These are phyloP conservation scores for Kradibia gibbosae DNA, from an alignment of 1,140 invertebrate genomes.

Conservation along the genomic window DNA sequence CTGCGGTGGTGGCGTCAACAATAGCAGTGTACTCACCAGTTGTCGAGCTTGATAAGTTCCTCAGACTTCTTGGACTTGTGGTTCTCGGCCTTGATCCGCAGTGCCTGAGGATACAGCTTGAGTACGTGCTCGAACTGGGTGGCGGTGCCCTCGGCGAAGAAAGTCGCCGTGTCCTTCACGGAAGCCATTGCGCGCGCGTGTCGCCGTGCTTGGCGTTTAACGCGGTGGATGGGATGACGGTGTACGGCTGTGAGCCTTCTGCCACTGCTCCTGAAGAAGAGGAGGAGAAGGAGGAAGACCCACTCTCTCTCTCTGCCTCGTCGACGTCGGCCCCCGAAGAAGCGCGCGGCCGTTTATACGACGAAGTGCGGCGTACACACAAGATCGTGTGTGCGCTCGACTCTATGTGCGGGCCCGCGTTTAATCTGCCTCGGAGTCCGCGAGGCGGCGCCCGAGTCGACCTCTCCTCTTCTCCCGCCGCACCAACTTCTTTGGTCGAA, in stretches of 20 bases:
- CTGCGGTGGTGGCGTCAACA: too few species aligned
- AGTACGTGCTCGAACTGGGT: slow-evolving; percentile 90
- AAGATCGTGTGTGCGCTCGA: too few species aligned
- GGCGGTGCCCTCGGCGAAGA: slow-evolving; percentile 89
- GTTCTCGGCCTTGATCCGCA: slow-evolving; percentile 86
- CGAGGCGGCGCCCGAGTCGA: neutral
- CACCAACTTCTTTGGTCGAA: slow-evolving; percentile 39
- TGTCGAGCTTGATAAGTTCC: slow-evolving; percentile 93
- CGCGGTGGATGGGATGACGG: neutral
- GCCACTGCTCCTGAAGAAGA: too few species aligned
- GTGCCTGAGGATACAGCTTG: slow-evolving; percentile 89
- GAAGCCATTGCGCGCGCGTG: slow-evolving; percentile 80
- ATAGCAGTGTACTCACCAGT: slow-evolving; percentile 87
- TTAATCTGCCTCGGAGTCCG: too few species aligned
- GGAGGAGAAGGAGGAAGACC: neutral
- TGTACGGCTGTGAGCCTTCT: too few species aligned
- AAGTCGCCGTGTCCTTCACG: slow-evolving; percentile 89
- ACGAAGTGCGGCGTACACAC: too few species aligned
- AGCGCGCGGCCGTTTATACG: slow-evolving; percentile 27
- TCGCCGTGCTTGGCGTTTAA: neutral
- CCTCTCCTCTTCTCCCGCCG: neutral
- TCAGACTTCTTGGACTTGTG: slow-evolving; percentile 91
- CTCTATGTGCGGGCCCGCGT: neutral
- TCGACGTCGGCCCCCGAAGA: slow-evolving; percentile 57
- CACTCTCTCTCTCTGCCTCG: neutral